Evolutionary conservation across 1,140 invertebrate species (phyloP).

Genomic region (Rhopalosiphum maidis): DNA sequence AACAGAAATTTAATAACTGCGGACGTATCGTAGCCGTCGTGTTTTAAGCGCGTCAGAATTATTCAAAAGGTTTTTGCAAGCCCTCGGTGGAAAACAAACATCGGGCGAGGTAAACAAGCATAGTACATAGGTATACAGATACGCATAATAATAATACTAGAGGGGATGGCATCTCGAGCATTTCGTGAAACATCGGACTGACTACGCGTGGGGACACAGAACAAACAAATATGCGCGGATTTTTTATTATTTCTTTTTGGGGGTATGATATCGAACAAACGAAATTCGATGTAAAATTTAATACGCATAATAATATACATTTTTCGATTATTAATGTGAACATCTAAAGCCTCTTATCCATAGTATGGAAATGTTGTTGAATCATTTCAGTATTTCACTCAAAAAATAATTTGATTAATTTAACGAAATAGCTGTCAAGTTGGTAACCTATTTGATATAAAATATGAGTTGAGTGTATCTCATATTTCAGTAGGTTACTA

Average conservation of each 20-base stretch:
- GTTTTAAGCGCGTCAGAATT: background rate
- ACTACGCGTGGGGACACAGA: background rate
- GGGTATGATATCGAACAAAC: background rate
- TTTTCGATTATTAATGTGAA: background rate
- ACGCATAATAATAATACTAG: background rate
- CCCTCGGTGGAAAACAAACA: background rate
- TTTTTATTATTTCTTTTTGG: background rate
- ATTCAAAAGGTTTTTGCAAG: background rate
- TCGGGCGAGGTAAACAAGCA: background rate
- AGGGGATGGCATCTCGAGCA: background rate
- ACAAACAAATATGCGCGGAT: background rate
- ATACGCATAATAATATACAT: background rate
- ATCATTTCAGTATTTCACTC: background rate
- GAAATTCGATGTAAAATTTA: background rate
- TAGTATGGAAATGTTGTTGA: background rate
- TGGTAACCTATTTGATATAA: too few species aligned
- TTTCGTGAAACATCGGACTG: background rate
- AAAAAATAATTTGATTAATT: background rate
- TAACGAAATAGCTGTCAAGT: background rate
- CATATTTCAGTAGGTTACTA: too few species aligned
- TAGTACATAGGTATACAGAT: background rate
- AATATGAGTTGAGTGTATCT: too few species aligned
- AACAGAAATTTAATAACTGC: constrained; percentile 9
- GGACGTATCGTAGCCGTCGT: background rate
- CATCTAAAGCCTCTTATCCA: background rate